phyloP scores from a whole-genome alignment of 2,888 invertebrate genomes.

The Poecilobothrus nobilitatus region DNA sequence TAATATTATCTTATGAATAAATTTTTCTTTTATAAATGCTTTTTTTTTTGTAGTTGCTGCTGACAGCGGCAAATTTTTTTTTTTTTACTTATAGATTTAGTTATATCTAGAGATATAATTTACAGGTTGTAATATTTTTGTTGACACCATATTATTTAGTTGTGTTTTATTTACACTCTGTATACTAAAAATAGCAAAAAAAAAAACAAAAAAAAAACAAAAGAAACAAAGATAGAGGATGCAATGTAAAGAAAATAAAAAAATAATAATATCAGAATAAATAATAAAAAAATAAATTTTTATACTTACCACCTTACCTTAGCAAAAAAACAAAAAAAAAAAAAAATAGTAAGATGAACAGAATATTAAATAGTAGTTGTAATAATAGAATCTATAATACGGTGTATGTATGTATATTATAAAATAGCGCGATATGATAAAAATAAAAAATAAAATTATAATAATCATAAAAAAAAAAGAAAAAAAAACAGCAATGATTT shows the following conservation, averaged over 20 bases:
- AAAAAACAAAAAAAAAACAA: too few species aligned
- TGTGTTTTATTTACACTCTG: background rate
- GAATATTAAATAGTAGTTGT: background rate
- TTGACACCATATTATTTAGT: constrained; percentile 6
- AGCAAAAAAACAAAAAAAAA: background rate
- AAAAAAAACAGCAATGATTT: background rate
- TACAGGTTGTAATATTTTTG: background rate
- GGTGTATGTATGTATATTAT: background rate
- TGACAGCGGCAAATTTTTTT: background rate
- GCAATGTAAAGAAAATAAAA: too few species aligned
- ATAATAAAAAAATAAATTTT: too few species aligned
- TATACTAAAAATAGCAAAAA: too few species aligned
- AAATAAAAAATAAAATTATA: background rate
- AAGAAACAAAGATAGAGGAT: too few species aligned
- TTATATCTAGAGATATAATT: background rate
- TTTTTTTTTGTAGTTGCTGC: background rate
- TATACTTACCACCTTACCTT: background rate
- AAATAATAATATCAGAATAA: too few species aligned
- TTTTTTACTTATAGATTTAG: background rate
- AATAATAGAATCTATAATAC: too few species aligned
- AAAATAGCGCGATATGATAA: background rate
- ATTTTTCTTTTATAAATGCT: background rate
- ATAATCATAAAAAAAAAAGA: background rate
- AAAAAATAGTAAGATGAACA: background rate
- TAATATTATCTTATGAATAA: too few species aligned